These are phyloP conservation scores for Cryptotis parvus DNA, from an alignment of 2,113 vertebrate species.

Conservation along the genomic window DNA sequence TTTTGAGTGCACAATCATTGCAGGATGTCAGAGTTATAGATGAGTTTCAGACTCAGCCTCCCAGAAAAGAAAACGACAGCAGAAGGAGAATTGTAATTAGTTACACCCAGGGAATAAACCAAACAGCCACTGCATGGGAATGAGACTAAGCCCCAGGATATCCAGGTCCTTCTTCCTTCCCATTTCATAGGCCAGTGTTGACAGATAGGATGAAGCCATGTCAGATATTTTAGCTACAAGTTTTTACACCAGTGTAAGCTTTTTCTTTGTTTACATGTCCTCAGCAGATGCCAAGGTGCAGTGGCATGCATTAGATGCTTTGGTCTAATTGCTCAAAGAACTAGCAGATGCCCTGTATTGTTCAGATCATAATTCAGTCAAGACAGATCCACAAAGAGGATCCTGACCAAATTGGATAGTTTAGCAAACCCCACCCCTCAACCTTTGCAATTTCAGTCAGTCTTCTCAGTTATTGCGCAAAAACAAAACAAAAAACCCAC, in stretches of 20 bases:
- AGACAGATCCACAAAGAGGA: neutral
- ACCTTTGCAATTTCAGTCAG: neutral
- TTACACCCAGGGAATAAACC: neutral
- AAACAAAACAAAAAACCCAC: neutral
- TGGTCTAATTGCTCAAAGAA: neutral
- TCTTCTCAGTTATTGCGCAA: neutral
- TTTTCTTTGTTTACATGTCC: neutral
- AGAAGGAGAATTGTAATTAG: neutral
- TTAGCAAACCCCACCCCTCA: neutral
- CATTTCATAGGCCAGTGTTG: neutral
- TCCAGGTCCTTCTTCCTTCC: neutral
- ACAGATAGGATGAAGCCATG: neutral
- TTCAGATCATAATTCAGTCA: neutral
- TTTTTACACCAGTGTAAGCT: neutral
- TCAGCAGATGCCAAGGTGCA: neutral
- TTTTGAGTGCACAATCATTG: slow-evolving; percentile 1
- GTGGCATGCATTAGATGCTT: neutral
- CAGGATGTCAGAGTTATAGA: slow-evolving; percentile 7
- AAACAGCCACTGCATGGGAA: neutral
- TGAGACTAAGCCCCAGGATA: neutral
- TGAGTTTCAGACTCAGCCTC: slow-evolving; percentile 45
- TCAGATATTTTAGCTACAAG: neutral
- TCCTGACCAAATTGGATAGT: neutral
- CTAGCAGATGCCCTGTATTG: neutral
- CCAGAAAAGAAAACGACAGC: slow-evolving; percentile 14